Base-by-base conservation (phyloP, 2,888 invertebrate genomes). In the Hipparchia semele region DNA sequence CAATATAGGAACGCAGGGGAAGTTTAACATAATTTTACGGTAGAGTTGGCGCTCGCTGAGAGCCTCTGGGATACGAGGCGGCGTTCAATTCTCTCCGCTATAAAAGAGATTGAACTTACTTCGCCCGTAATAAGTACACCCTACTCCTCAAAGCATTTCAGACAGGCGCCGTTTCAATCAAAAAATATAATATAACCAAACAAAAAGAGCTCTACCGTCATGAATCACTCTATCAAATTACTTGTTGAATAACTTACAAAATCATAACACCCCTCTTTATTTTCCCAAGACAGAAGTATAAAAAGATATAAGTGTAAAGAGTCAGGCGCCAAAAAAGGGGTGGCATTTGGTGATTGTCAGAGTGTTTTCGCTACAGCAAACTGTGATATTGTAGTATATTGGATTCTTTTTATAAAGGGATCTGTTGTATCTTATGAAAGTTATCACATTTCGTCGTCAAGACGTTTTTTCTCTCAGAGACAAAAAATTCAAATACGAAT, bases 61-160 rank as follows among this genome's bases (percentile, higher is more conserved):
- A 85, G 85, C 85, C 85, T 86, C 78, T 80, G 79, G 85, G 84
- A 84, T 87, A 86, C 84, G 84, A 85, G 83, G 81, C 83, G 81
- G 80, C 86, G 87, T 89, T 86, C 88, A 87, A 89, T 91, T 88
- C 88, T 85, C 83, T 82, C 79, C 80, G 86, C 88, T 89, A 87
- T 92, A 92, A 91, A 92, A 90, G 85, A 92, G 90, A 93, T 92
- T 91, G 92, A 90, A 90, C 87, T 89, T 85, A 89, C 87, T 90
- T 86, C 84, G 86, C 84, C 85, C 85, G 87, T 90, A 89, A 89
- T 90, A 91, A 89, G 88, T 86, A 88, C 83, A 82, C 82, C 82
- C 78, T 83, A 81, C 83, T 86, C 79, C 79, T 80, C 79, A 80
- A 79, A 78, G 81, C 86, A 84, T 82, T 85, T 86, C 80, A 80